Evolutionary conservation across 2,113 vertebrate genomes (phyloP).

Genomic region (Tautogolabrus adspersus): DNA sequence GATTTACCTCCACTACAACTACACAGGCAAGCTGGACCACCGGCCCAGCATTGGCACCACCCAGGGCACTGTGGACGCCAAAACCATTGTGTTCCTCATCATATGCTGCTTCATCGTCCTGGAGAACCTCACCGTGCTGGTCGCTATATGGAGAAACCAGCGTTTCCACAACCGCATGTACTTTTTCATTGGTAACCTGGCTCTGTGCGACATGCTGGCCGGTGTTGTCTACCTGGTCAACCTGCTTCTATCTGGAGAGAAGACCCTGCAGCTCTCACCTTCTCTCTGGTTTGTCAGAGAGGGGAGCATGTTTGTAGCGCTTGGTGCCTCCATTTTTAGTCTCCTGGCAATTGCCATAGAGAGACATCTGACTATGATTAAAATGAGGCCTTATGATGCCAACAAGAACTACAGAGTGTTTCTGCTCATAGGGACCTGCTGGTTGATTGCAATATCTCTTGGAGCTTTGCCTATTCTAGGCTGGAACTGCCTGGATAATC

Average conservation of each 20-base stretch:
- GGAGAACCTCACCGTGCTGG: conserved; percentile 94
- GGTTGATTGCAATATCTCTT: conserved; percentile 90
- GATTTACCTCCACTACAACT: conserved; percentile 90
- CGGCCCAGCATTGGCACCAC: conserved; percentile 66
- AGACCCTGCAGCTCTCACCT: conserved; percentile 89
- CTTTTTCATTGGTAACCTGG: conserved; percentile 97
- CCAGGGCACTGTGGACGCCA: conserved; percentile 69
- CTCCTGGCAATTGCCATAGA: conserved; percentile 96
- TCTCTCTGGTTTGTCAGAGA: conserved; percentile 93
- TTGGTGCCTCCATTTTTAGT: conserved; percentile 94
- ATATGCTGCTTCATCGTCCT: conserved; percentile 93
- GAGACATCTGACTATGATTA: conserved; percentile 97
- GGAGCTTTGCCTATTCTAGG: conserved; percentile 94
- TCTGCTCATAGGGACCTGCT: conserved; percentile 94
- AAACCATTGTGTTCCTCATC: conserved; percentile 86
- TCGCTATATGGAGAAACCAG: conserved; percentile 96
- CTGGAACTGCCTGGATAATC: conserved; percentile 93
- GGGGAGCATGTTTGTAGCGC: conserved; percentile 94
- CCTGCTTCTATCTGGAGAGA: conserved; percentile 92
- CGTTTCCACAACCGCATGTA: conserved; percentile 98
- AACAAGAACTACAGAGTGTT: conserved; percentile 96
- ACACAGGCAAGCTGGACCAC: conserved; percentile 89
- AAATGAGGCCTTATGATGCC: conserved; percentile 95
- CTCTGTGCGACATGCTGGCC: conserved; percentile 94
- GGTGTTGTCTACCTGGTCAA: conserved; percentile 93